Base-by-base conservation (phyloP, 2,888 invertebrate species). In the Dysmachus trigonus region DNA sequence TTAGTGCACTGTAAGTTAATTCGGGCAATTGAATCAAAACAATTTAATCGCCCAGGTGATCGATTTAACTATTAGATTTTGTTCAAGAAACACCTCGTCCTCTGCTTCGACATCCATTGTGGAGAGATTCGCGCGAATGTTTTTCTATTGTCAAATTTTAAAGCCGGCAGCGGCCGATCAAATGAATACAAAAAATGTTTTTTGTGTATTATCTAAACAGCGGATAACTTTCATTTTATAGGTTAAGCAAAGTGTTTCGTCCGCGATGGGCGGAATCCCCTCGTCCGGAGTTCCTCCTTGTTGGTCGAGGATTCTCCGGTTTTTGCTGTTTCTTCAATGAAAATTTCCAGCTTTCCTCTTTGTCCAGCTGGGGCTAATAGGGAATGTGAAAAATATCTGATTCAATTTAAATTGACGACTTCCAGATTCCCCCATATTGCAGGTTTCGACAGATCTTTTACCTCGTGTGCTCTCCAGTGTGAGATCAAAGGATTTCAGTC, bases 81-180 rank as follows among this genome's bases (percentile, higher is more conserved):
- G 35, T 30, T 74, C 13, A 74, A 74, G 31, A 41, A 41, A 41
- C 3, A 41, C 38, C 38, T 41, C 38, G 13, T 41, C 73, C 74
- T 18, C 22, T n/a, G 7, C 62, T 22, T 10, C 33, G 35, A 74
- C 74, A 62, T 22, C 62, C 62, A 62, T 62, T 62, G 62, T 62
- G 77, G 27, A 27, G 33, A 62, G 35, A 82, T 82, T 62, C 62
- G 82, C 82, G 82, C 82, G 82, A 82, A 82, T 82, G 47, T 82
- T 82, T 47, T 33, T 62, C 82, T 82, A 33, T 82, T 82, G 82
- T 62, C 33, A 53, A 73, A 35, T 82, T 62, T 82, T 35, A 13
- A 41, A 22, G 47, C 71, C 71, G 82, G 71, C 33, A 18, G 62
- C 31, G 18, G 22, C 33, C 18, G 35, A 13, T 35, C 27, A 33